Conservation (phyloP, 37 sponge, comb jelly and placozoan genomes). For the Oscarella lobularis region DNA sequence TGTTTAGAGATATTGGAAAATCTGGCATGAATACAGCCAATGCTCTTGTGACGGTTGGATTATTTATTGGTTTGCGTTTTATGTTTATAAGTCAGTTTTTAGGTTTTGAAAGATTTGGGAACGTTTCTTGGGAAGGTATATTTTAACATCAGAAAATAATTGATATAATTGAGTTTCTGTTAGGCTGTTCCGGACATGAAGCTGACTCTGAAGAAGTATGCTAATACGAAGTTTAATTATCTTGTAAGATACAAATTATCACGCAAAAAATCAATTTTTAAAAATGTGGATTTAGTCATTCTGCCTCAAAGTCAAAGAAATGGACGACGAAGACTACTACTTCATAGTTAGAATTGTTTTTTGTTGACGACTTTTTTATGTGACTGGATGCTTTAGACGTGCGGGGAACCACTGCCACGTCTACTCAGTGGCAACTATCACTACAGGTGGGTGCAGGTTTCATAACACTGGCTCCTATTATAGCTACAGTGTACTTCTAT, state of each 20-base stretch:
- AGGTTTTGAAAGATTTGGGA: slow-evolving; percentile 73
- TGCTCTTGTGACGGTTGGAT: too few species aligned
- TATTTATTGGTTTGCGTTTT: too few species aligned
- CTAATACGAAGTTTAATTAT: slow-evolving; percentile 87
- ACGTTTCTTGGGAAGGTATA: slow-evolving; percentile 72
- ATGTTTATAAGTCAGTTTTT: too few species aligned
- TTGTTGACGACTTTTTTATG: too few species aligned
- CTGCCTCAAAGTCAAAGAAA: slow-evolving; percentile 92
- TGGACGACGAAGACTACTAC: slow-evolving; percentile 94
- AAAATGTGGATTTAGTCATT: slow-evolving; percentile 39
- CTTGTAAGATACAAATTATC: slow-evolving; percentile 34
- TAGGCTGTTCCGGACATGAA: slow-evolving; percentile 88
- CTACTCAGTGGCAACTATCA: slow-evolving; percentile 73
- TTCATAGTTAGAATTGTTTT: too few species aligned
- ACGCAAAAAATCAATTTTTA: background rate
- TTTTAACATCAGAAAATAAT: background rate
- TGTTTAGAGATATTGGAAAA: too few species aligned
- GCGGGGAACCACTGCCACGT: slow-evolving; percentile 62
- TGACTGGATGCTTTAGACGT: slow-evolving; percentile 30
- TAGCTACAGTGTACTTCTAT: background rate
- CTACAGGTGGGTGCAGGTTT: slow-evolving; percentile 53
- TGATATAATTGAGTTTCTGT: background rate
- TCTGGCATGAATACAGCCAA: too few species aligned
- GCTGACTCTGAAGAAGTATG: slow-evolving; percentile 88
- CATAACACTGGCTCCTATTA: background rate